Conservation (phyloP, 2,888 invertebrate genomes). For the Anthoptus insignis region DNA sequence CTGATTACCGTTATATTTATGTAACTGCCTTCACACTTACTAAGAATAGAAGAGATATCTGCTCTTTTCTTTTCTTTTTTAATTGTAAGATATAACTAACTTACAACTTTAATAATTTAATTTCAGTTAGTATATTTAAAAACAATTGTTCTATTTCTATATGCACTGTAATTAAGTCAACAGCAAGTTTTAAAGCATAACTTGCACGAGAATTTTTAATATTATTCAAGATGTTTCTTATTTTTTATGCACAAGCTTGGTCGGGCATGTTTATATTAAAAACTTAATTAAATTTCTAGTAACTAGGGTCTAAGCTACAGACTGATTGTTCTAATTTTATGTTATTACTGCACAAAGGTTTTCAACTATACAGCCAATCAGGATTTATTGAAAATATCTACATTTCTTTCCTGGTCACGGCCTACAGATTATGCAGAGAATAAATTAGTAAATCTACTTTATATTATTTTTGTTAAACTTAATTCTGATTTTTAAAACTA, state of each 20-base stretch:
- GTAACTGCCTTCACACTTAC: slow-evolving; percentile 1
- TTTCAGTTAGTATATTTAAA: not conserved
- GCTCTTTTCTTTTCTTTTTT: not conserved
- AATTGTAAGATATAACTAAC: not conserved
- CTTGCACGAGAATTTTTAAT: not conserved
- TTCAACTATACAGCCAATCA: not conserved
- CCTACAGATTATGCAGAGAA: too few species aligned
- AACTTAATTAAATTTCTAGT: not conserved
- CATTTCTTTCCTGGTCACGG: not conserved
- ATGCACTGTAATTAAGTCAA: slow-evolving; percentile 4
- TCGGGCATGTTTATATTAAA: not conserved
- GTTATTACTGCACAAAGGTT: not conserved
- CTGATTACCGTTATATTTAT: slow-evolving; percentile 74
- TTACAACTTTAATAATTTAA: not conserved
- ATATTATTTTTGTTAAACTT: too few species aligned
- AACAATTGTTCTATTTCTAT: not conserved
- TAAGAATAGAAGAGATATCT: not conserved
- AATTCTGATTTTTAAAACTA: too few species aligned
- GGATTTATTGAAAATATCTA: not conserved
- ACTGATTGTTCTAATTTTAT: not conserved
- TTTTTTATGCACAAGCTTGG: not conserved
- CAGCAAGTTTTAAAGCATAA: not conserved
- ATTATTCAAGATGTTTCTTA: not conserved
- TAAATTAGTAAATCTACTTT: too few species aligned
- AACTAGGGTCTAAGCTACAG: not conserved